Evolutionary conservation across 2,113 vertebrate genomes (phyloP).

Genomic region (Sus scrofa): T2T-Sscrofa CM000826.6:75660501-75661000

Average conservation of each 20-base stretch:
- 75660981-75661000: no score
- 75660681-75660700: accelerated
- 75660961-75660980: no score
- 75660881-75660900: no score
- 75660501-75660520: neutral
- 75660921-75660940: no score
- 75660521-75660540: neutral
- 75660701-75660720: accelerated
- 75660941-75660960: no score
- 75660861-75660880: no score
- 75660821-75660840: neutral
- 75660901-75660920: no score
- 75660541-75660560: neutral
- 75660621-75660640: accelerated
- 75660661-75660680: accelerated
- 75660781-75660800: neutral
- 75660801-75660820: neutral
- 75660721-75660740: accelerated
- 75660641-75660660: accelerated
- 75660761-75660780: neutral
- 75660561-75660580: neutral
- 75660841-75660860: neutral
- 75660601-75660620: accelerated
- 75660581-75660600: accelerated
- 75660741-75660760: accelerated